Base-by-base conservation (phyloP, 2,888 invertebrate genomes). In the Tupiocoris notatus region DNA sequence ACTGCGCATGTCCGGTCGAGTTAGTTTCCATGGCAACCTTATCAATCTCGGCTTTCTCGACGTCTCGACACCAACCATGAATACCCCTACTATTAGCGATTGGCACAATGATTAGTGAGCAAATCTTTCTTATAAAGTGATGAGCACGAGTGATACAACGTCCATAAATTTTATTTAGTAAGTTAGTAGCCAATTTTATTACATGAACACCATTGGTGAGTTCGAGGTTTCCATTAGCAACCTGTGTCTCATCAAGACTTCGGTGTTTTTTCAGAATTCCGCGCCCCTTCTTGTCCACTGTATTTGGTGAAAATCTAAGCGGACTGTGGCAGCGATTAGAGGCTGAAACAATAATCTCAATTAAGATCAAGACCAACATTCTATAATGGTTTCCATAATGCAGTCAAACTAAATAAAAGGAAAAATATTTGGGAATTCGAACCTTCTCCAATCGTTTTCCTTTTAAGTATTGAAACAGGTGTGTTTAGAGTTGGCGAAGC, bases 221-320 rank as follows among this genome's bases (percentile, higher is more conserved):
- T 21, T 73, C 73, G 39, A 73, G 62, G n/a, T 62, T 73, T 39
- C 65, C 65, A 57, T 75, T 75, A 18, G 64, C 90, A 20, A 91
- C 90, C 83, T 91, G 89, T 22, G 89, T 90, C 83, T 94, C 94
- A 81, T 94, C 93, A 80, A 94, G 86, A 82, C 93, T 93, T 76
- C 92, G 89, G 39, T 93, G 89, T 85, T 93, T 94, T 84, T 93
- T 94, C 79, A 93, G 86, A 82, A 93, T 94, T 63, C 93, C 93
- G 83, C 92, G 92, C 12, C 79, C 79, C 39, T 77, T 79, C 59
- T 59, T 77, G 24, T 79, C 79, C 21, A 91, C 85, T 75, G 92
- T 92, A 82, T 87, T 91, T 0, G 92, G 91, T 6, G 92, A 92
- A 84, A 92, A 92, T n/a, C 92, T 92, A 2, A 92, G 92, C 9